Evolutionary conservation across 2,888 invertebrate species (phyloP).

Genomic region (Agrotis segetum): DNA sequence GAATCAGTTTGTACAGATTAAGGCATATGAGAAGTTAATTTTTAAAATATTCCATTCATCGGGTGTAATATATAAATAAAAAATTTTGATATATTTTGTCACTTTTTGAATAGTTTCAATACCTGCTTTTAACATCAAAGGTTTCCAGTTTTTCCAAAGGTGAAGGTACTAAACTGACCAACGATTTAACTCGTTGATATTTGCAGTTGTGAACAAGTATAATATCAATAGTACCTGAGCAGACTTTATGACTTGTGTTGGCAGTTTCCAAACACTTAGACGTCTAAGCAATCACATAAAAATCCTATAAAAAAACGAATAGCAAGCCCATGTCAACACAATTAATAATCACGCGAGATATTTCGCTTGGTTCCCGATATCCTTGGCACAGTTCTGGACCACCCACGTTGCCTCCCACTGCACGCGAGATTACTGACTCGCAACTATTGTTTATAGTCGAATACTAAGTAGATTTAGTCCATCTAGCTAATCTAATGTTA

Average conservation of each 20-base stretch:
- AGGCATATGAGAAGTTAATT: neutral
- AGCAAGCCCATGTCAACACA: constrained; percentile 41
- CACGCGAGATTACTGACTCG: constrained; percentile 48
- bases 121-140: neutral
- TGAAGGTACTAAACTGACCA: neutral
- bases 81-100: too few species aligned
- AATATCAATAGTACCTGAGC: neutral
- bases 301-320: constrained; percentile 22
- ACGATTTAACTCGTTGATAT: neutral
- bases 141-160: neutral
- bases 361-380: constrained; percentile 73
- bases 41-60: neutral
- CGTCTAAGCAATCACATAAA: neutral
- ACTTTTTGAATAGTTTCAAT: neutral
- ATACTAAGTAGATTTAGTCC: constrained; percentile 52
- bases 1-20: constrained; percentile 1
- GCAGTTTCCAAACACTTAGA: neutral
- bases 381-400: constrained; percentile 82
- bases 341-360: constrained; percentile 51
- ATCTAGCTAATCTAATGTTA: constrained; percentile 27
- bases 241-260: neutral
- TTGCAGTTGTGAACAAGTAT: neutral
- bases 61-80: neutral
- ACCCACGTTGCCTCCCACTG: constrained; percentile 79
- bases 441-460: constrained; percentile 54